Evolutionary conservation across 2,888 invertebrate species (phyloP).

Genomic region (Tryphoninae sp.): DNA sequence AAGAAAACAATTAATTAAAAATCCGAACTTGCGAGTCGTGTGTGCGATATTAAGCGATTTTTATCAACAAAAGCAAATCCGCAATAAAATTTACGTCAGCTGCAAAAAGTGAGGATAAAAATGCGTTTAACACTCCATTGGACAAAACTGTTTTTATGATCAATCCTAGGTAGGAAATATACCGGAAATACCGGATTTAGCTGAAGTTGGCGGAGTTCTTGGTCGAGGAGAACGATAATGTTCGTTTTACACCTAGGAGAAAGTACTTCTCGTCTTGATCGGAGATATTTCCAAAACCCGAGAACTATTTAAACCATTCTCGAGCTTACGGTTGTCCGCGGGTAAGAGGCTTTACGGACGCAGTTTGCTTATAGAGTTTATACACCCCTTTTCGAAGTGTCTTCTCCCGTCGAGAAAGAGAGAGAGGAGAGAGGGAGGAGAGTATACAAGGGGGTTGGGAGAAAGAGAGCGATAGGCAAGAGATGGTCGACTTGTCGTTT

Average conservation of each 20-base stretch:
- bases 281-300: constrained; percentile 27
- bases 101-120: neutral
- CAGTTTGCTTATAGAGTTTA: neutral
- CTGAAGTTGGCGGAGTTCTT: neutral
- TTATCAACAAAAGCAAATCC: neutral
- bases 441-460: neutral
- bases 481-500: constrained; percentile 52
- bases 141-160: neutral
- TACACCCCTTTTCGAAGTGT: neutral
- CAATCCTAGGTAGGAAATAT: neutral
- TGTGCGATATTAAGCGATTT: too few species aligned
- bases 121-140: neutral
- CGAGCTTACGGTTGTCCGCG: neutral
- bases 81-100: neutral
- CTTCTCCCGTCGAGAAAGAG: neutral
- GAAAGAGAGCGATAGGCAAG: constrained; percentile 10
- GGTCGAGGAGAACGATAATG: constrained; percentile 25
- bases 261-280: constrained; percentile 20
- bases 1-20: too few species aligned
- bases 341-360: neutral
- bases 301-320: constrained; percentile 5
- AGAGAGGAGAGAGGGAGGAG: neutral
- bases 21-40: too few species aligned
- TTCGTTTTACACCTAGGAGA: constrained; percentile 21
- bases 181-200: neutral